Evolutionary conservation across 1,140 invertebrate species (phyloP), one percentile per base, ranked within the genome.

Genomic region (Cheumatopsyche charites): DNA sequence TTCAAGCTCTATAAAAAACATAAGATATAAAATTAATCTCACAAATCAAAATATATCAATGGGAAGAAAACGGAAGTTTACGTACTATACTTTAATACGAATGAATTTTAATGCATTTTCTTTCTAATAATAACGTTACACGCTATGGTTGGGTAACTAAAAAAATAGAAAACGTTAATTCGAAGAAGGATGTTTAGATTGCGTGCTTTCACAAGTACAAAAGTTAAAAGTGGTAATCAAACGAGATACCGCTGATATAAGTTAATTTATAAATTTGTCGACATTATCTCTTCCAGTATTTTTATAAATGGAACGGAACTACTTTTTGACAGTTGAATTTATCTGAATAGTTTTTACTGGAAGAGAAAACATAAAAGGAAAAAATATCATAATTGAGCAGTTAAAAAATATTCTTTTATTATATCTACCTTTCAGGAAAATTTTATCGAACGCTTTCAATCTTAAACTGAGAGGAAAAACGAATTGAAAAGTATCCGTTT

Each of bases 181-280:
- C 55, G 55, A 58, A 58, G 55, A 58, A 58, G 55, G 55, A 58
- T 58, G 55, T 58, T 11, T 58, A n/a, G 55, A 25, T 58, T 58
- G 55, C 55, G 55, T 58, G 55, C 23, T 23, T 58, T 58, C 23
- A 58, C 23, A 9, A 58, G 21, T 26, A 58, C 21, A 58, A 58
- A 58, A 58, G 55, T 26, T 26, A 58, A 58, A 23, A 58, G 55
- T 58, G 55, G 55, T 23, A 58, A 58, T 58, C 55, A 58, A 58
- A 58, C n/a, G 55, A 58, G 9, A 25, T 21, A 25, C 23, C 12
- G 11, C 55, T 19, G 55, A 58, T 58, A 23, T 58, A 58, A 58
- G 55, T 58, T 58, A 58, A 58, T 58, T 58, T 58, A 58, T 58
- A 58, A 58, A 17, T 58, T 58, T 25, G 55, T 58, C 43, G 43